Evolutionary conservation across 2,797 vertebrate genomes (phyloP).

Genomic region (Hoplostethus mediterraneus): DNA sequence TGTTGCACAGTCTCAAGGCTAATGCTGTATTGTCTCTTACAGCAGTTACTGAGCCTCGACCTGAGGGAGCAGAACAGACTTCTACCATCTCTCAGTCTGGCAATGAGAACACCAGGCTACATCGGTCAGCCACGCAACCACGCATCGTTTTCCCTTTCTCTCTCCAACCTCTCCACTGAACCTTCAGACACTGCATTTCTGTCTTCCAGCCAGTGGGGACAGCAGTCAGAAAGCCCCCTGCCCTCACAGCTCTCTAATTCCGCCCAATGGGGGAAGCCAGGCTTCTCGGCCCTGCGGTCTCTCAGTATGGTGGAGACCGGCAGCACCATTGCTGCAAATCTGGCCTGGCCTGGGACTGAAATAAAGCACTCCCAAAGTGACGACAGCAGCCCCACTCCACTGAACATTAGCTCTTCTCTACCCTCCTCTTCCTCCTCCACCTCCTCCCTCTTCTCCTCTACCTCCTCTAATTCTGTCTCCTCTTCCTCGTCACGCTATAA

Average conservation of each 20-base stretch:
- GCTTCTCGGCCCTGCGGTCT: slow-evolving; percentile 74
- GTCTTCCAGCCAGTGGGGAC: slow-evolving; percentile 64
- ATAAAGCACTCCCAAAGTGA: slow-evolving; percentile 45
- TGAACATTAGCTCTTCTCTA: slow-evolving; percentile 46
- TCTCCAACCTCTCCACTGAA: slow-evolving; percentile 60
- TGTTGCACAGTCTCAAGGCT: background rate
- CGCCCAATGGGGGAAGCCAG: slow-evolving; percentile 61
- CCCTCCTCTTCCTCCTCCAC: slow-evolving; percentile 27
- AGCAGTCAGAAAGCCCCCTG: slow-evolving; percentile 55
- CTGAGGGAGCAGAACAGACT: slow-evolving; percentile 64
- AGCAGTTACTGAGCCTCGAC: slow-evolving; percentile 75
- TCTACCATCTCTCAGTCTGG: slow-evolving; percentile 41
- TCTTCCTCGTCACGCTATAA: slow-evolving; percentile 84
- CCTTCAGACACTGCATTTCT: slow-evolving; percentile 51
- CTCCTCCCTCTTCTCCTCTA: slow-evolving; percentile 45
- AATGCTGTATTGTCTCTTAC: slow-evolving; percentile 1
- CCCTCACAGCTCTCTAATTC: slow-evolving; percentile 43
- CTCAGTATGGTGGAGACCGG: slow-evolving; percentile 78
- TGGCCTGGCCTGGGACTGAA: slow-evolving; percentile 65
- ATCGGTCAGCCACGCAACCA: slow-evolving; percentile 47
- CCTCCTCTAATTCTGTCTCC: slow-evolving; percentile 50
- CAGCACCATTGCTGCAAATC: slow-evolving; percentile 44
- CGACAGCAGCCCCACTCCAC: slow-evolving; percentile 47
- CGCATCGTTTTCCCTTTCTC: slow-evolving; percentile 50
- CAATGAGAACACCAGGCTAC: slow-evolving; percentile 62